Percentiles rank a stretch among this genome's conserved stretches.
Evolutionary conservation across 2,113 vertebrate species (phyloP).

Genomic region (Aspiorhynchus laticeps): DNA sequence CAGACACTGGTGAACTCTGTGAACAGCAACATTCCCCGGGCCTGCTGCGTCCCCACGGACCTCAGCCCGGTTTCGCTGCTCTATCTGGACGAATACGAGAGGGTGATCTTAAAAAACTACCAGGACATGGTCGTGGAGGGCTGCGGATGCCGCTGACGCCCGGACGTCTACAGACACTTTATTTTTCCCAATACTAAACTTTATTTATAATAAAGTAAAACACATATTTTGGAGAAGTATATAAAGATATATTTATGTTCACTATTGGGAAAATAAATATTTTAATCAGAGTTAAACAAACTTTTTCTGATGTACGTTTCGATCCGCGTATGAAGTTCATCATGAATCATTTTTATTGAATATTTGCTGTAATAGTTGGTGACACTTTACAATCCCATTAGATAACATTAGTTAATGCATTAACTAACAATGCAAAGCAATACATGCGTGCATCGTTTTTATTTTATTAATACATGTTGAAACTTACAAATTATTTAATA

Average conservation of each 20-base stretch:
- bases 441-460: background rate
- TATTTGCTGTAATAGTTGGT: background rate
- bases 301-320: conserved; percentile 89
- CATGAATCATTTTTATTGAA: background rate
- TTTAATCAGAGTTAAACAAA: conserved; percentile 88
- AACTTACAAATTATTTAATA: too few relatives aligned
- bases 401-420: background rate
- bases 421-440: background rate
- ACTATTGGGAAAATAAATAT: conserved; percentile 90
- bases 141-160: conserved; percentile 83
- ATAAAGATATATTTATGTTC: conserved; percentile 87
- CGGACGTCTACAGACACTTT: conserved; percentile 77
- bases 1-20: conserved; percentile 92
- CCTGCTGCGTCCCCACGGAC: conserved; percentile 89
- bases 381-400: background rate
- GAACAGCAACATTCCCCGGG: conserved; percentile 89
- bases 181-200: conserved; percentile 85
- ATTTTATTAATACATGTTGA: too few relatives aligned
- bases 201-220: conserved; percentile 89
- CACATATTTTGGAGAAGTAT: conserved; percentile 86
- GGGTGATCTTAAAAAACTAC: conserved; percentile 90
- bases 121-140: conserved; percentile 94
- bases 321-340: background rate
- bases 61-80: conserved; percentile 89
- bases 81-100: conserved; percentile 89